Evolutionary conservation across 2,113 vertebrate species (phyloP), one percentile per base, ranked within the genome.

Genomic region (Strix uralensis): DNA sequence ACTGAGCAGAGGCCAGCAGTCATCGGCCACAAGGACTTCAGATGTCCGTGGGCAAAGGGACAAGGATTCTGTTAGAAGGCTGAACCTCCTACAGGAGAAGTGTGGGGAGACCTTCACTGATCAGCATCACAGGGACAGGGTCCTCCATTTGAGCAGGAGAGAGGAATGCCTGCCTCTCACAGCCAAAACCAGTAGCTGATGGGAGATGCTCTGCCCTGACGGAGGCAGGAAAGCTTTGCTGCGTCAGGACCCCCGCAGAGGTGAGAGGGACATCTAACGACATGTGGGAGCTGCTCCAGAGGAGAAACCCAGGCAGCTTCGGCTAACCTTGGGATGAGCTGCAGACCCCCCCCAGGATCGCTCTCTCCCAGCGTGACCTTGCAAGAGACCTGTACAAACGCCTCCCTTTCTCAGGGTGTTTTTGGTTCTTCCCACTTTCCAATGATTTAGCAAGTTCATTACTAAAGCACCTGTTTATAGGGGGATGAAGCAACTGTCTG

Each of bases 291-390:
- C 65, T 74, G 73, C 65, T 52, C 44, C 74, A 52, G 51, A 13
- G 0, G 5, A 65, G 84, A 54, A 66, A 47, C 13, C 62, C 47
- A 10, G 26, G 32, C 61, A 32, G 54, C 66, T 66, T 65, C 51
- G 49, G 59, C 27, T 17, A 6, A 30, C 62, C 52, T 15, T 5
- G 34, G 46, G 61, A 17, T 42, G 26, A 40, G 9, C 74, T 27
- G 69, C 1, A 1, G 59, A 40, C 55, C 11, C n/a, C 16, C 1
- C 0, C 16, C 6, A 1, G 65, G 23, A 80, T 10, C 7, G 1
- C 72, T 44, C 44, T 29, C 73, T 66, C 36, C n/a, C 46, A 38
- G 7, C 11, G 18, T 7, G 23, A 27, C 57, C 38, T 38, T 29
- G n/a, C n/a, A 44, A 47, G 4, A 49, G n/a, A 63, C 32, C 25